Conservation (phyloP, 2,797 vertebrate species). For the Phrynocephalus forsythii region DNA sequence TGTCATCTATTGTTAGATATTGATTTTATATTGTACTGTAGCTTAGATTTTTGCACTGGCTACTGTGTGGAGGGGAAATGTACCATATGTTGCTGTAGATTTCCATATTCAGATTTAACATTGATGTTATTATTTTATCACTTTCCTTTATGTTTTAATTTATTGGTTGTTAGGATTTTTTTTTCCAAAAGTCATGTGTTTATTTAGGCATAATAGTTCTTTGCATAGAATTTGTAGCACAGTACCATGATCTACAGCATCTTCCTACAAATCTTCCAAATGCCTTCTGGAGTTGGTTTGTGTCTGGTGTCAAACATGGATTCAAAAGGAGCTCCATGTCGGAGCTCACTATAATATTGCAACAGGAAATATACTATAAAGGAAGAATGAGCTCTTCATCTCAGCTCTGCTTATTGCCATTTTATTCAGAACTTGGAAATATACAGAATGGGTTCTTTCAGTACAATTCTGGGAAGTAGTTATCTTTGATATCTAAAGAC, state of each 20-base stretch:
- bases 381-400: neutral
- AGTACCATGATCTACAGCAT: neutral
- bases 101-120: neutral
- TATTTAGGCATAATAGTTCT: neutral
- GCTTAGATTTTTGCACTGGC: neutral
- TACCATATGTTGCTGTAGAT: neutral
- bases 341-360: neutral
- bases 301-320: rapidly evolving
- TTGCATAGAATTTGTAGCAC: neutral
- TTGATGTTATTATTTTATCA: neutral
- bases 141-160: neutral
- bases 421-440: slow-evolving; percentile 30
- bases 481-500: slow-evolving; percentile 25
- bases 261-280: neutral
- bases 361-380: neutral
- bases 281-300: neutral
- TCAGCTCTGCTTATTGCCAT: neutral
- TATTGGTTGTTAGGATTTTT: neutral
- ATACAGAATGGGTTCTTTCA: slow-evolving; percentile 3
- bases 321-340: neutral
- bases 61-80: neutral
- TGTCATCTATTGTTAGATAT: neutral
- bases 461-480: slow-evolving; percentile 4
- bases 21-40: neutral
- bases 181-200: neutral